phyloP scores from a whole-genome alignment of 2,797 vertebrate species.

The Sternotherus odoratus region DNA sequence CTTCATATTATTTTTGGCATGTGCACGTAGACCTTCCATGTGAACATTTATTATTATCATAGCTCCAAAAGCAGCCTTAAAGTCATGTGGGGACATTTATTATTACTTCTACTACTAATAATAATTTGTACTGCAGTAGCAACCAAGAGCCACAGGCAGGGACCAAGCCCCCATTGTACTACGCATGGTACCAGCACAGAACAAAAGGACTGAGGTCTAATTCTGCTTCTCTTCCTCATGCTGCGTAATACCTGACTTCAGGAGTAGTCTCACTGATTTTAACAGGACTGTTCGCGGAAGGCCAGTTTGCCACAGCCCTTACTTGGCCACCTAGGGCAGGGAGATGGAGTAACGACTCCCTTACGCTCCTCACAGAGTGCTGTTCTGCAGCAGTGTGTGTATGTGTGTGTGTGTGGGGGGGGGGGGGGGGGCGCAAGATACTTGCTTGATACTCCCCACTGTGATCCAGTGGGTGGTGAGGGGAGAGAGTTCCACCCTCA shows the following conservation, averaged over 20 bases:
- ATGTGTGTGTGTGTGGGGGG: too few species aligned
- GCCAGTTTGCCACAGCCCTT: neutral
- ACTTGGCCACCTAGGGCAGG: neutral
- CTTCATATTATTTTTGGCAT: neutral
- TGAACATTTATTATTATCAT: neutral
- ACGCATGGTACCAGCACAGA: neutral
- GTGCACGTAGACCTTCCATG: neutral
- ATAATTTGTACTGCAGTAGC: neutral
- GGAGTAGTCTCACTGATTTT: neutral
- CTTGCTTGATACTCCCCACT: neutral
- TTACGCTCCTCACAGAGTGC: neutral
- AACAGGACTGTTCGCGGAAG: neutral
- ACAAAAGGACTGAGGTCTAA: neutral
- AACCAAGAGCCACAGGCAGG: neutral
- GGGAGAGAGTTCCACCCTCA: neutral
- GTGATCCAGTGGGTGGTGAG: neutral
- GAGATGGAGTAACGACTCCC: neutral
- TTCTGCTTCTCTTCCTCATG: neutral
- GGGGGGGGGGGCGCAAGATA: neutral
- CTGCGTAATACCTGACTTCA: neutral
- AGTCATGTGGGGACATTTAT: fast-evolving
- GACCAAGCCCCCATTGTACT: neutral
- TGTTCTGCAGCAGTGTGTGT: neutral
- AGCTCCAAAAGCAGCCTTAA: neutral
- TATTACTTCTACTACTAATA: neutral